Conservation (phyloP, 2,113 vertebrate species). For the Microcebus griseorufus region DNA sequence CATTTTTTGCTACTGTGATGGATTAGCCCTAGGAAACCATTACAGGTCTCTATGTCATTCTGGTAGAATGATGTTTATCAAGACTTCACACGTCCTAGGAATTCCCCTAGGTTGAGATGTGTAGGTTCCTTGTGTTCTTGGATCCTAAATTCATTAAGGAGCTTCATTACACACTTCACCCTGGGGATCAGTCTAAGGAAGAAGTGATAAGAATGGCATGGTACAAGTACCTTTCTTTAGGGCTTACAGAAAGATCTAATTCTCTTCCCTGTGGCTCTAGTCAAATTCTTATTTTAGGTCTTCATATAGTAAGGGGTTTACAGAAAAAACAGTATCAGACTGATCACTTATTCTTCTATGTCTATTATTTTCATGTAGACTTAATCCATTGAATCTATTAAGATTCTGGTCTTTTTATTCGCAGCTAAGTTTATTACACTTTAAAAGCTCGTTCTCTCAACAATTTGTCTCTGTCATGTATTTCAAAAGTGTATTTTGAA, state of each 20-base stretch:
- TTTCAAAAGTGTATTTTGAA: constrained; percentile 22
- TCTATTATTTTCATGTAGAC: neutral
- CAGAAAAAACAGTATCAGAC: neutral
- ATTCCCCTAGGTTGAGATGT: neutral
- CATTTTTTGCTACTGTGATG: neutral
- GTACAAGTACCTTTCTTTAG: neutral
- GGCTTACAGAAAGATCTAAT: neutral
- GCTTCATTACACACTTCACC: neutral
- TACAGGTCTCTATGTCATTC: neutral
- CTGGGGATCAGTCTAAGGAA: neutral
- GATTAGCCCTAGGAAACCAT: neutral
- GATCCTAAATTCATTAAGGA: neutral
- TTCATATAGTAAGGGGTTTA: neutral
- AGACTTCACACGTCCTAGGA: neutral
- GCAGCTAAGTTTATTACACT: constrained; percentile 13
- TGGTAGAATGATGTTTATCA: neutral
- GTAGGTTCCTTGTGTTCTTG: neutral
- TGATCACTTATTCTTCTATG: neutral
- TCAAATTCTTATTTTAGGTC: neutral
- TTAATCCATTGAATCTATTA: neutral
- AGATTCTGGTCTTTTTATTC: neutral
- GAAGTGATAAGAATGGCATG: neutral
- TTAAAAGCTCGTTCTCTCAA: neutral
- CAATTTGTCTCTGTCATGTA: neutral
- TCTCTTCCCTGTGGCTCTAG: neutral